Evolutionary conservation across 2,797 vertebrate genomes (phyloP), one percentile per base, ranked within the genome.

Genomic region (Dromococcyx pavoninus): DNA sequence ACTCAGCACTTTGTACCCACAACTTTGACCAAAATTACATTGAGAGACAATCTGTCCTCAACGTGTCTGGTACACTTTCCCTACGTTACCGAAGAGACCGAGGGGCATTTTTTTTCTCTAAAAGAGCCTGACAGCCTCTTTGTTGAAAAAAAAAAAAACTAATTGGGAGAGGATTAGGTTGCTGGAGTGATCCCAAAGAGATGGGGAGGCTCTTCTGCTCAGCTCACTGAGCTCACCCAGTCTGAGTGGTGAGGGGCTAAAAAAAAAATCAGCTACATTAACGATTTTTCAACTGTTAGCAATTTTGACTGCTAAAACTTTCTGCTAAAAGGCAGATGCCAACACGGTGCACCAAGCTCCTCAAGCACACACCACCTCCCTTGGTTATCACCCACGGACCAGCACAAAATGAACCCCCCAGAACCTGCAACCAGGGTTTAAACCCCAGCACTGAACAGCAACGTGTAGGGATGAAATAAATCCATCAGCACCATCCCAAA

Each of bases 71-170:
- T 58, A 27, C 5, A 4, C 30, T 74, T 69, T 65, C 74, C 75
- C 51, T 35, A 1, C 2, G 6, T 67, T 37, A 61, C 56, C 8
- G 8, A 54, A 89, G 85, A 88, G 58, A 73, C 8, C 8, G 0
- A 81, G 57, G 57, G 70, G 66, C 37, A 33, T 41, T 72, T 69
- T 69, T 69, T 11, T 33, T 87, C 88, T 78, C 65, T 33, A 50
- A 93, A 88, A 82, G 67, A 77, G 74, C 61, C 62, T 74, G 64
- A 51, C 58, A 83, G 53, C 32, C 33, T 32, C 64, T 93, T 78
- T 58, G 75, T 65, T 46, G n/a, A n/a, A n/a, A 17, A 53, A 53
- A 28, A 50, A 87, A 76, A 13, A 75, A 72, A 56, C 23, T 60
- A 58, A 60, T 2, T 18, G 60, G 53, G 65, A 84, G 50, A 70